Conservation (phyloP, 2,797 vertebrate species). For the Oryzias sinensis region DNA sequence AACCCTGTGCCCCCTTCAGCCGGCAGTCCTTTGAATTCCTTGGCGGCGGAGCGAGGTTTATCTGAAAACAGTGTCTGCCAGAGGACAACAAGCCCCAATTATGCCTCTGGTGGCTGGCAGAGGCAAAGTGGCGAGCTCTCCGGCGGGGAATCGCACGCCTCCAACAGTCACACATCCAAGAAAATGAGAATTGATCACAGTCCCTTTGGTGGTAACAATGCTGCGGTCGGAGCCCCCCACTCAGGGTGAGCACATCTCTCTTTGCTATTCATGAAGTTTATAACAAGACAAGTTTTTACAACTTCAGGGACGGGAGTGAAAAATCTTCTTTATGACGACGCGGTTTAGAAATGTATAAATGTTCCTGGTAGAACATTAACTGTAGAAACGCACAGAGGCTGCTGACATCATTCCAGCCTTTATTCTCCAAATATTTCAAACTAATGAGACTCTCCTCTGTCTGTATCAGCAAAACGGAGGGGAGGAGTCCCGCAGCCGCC, state of each 20-base stretch:
- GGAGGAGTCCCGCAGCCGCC: slow-evolving; percentile 18
- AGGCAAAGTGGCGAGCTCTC: slow-evolving; percentile 64
- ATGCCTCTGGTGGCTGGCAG: slow-evolving; percentile 74
- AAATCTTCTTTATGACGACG: slow-evolving; percentile 38
- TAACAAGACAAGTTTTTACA: slow-evolving; percentile 66
- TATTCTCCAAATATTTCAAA: slow-evolving; percentile 36
- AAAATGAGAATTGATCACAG: slow-evolving; percentile 85
- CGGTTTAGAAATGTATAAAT: slow-evolving; percentile 45
- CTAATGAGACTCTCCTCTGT: slow-evolving; percentile 60
- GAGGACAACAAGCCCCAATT: slow-evolving; percentile 75
- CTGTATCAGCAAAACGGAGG: slow-evolving; percentile 62
- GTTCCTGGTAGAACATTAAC: slow-evolving; percentile 8
- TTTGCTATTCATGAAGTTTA: slow-evolving; percentile 66
- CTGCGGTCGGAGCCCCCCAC: slow-evolving; percentile 54
- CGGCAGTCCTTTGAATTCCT: slow-evolving; percentile 70
- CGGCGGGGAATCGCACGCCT: slow-evolving; percentile 68
- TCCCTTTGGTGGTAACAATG: slow-evolving; percentile 60
- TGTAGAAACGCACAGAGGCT: slow-evolving; percentile 4
- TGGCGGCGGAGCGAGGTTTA: slow-evolving; percentile 61
- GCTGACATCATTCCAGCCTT: slow-evolving; percentile 16
- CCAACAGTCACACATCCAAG: slow-evolving; percentile 83
- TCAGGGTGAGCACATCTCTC: slow-evolving; percentile 61
- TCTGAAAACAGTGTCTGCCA: slow-evolving; percentile 61
- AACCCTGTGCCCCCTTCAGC: slow-evolving; percentile 54
- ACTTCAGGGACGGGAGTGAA: slow-evolving; percentile 50